Conservation (phyloP, 2,797 vertebrate genomes). For the Lemur catta region DNA sequence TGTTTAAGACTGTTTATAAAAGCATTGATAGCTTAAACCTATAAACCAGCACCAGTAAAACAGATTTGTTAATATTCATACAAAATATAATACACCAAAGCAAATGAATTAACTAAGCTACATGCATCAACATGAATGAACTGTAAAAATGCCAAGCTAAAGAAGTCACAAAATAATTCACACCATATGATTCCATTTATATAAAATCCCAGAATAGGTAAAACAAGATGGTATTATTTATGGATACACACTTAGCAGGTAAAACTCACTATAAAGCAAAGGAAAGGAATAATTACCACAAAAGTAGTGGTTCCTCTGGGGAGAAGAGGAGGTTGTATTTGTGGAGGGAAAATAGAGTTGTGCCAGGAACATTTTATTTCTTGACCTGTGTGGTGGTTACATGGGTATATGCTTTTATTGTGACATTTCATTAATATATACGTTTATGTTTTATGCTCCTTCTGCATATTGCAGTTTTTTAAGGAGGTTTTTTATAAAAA, state of each 20-base stretch:
- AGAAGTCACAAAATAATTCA: slow-evolving; percentile 15
- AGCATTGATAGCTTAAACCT: slow-evolving; percentile 21
- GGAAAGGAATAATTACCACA: background rate
- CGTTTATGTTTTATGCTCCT: background rate
- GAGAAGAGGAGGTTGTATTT: background rate
- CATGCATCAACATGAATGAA: background rate
- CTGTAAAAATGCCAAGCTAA: slow-evolving; percentile 25
- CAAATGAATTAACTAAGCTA: slow-evolving; percentile 40
- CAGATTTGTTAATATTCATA: background rate
- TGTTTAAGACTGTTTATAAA: background rate
- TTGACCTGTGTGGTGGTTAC: background rate
- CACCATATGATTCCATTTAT: background rate
- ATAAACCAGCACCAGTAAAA: background rate
- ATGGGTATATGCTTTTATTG: background rate
- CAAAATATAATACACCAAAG: background rate
- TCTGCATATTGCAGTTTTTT: background rate
- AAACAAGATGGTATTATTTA: slow-evolving; percentile 22
- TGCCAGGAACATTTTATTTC: background rate
- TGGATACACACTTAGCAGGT: background rate
- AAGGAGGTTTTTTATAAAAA: background rate
- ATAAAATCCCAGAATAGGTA: background rate
- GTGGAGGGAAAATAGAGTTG: background rate
- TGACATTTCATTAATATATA: background rate
- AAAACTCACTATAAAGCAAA: background rate
- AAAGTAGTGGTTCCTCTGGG: background rate